Base-by-base conservation (phyloP, 2,113 vertebrate species). In the Oncorhynchus clarkii region DNA sequence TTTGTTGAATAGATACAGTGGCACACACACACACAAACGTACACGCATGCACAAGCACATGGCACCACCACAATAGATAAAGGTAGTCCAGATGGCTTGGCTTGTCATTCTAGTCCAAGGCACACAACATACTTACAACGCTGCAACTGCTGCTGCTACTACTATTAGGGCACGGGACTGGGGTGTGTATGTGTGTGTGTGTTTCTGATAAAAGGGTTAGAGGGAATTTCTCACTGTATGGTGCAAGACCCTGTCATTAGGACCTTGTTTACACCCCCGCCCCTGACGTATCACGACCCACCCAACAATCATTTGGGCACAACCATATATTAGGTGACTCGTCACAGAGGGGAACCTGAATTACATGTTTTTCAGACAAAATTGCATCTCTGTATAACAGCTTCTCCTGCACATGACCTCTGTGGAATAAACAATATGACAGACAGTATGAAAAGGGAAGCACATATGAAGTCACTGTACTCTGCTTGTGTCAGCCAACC, bases 71-170 rank as follows among this genome's bases (percentile, higher is more conserved):
- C 62, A 67, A 72, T 31, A 39, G 26, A 64, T 31, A 16, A 29
- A 49, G 39, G 71, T 54, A 49, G 70, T 70, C 60, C 76, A 77
- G 76, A 67, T 77, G 69, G 70, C 60, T 71, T 77, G 72, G 70
- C 60, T 71, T 77, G 72, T 67, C 60, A 39, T 14, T 66, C 45
- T 72, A 67, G 66, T 29, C 27, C 67, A 60, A 20, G 45, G 66
- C 7, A n/a, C 64, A 70, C 70, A 66, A 34, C 60, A 26, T 27
- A 72, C 31, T 12, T 11, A 57, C 70, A 71, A 3, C 14, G 29
- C 68, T 54, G 24, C 20, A 13, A 6, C 73, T 27, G 24, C 45
- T 12, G n/a, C 39, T 29, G 29, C 20, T 49, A 54, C 11, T 51
- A 39, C 39, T 11, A 45, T 9, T 45, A 9, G 39, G 39, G 65